Conservation (phyloP, 2,113 vertebrate genomes). For the Todiramphus saurophagus region DNA sequence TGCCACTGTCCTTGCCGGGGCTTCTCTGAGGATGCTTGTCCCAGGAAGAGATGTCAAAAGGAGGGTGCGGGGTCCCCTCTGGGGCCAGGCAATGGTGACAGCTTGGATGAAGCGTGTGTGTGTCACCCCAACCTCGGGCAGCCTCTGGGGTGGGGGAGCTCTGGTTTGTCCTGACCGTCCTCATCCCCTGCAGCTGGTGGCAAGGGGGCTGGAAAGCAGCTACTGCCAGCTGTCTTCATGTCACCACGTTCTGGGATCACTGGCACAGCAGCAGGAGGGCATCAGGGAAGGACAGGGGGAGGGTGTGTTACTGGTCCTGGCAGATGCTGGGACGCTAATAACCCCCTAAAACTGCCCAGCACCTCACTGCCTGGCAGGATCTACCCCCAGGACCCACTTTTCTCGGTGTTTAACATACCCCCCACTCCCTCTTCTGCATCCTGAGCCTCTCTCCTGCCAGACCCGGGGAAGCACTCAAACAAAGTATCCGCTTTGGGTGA, state of each 20-base stretch:
- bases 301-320: fast-evolving
- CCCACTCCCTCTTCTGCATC: neutral
- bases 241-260: neutral
- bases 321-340: neutral
- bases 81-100: neutral
- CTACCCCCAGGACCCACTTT: neutral
- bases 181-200: neutral
- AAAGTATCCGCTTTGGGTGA: neutral
- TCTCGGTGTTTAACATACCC: neutral
- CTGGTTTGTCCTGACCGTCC: neutral
- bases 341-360: neutral
- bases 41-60: neutral
- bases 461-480: neutral
- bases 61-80: neutral
- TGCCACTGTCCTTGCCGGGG: neutral
- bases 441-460: neutral
- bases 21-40: neutral
- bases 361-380: neutral
- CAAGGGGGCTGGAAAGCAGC: neutral
- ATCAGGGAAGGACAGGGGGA: neutral
- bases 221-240: fast-evolving
- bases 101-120: neutral
- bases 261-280: neutral
- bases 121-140: neutral
- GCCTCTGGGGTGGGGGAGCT: neutral